Evolutionary conservation across 2,888 invertebrate species (phyloP).

Genomic region (Clepsis dumicolana): DNA sequence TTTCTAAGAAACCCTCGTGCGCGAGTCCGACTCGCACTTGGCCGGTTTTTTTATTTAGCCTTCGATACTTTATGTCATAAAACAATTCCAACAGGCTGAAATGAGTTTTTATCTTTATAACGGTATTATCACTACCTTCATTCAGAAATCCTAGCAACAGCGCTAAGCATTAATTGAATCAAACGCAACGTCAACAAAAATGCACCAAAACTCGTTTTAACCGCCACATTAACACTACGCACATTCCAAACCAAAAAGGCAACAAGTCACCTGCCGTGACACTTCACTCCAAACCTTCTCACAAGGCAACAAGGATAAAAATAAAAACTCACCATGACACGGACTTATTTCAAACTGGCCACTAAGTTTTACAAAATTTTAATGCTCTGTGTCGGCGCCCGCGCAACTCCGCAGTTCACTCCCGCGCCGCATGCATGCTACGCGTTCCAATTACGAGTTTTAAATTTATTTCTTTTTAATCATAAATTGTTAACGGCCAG

Average conservation of each 20-base stretch:
- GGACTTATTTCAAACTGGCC: background rate
- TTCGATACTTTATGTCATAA: no score
- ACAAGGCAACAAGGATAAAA: background rate
- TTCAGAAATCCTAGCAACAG: no score
- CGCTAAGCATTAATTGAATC: background rate
- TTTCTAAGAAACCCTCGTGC: no score
- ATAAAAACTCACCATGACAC: background rate
- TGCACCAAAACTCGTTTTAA: background rate
- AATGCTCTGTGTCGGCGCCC: conserved; percentile 35
- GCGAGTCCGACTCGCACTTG: no score
- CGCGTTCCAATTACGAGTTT: conserved; percentile 25
- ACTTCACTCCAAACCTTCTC: background rate
- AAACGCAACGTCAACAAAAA: background rate
- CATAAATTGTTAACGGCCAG: conserved; percentile 22
- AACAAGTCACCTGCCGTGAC: background rate
- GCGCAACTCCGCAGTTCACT: conserved; percentile 37
- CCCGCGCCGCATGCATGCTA: conserved; percentile 26
- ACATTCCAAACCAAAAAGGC: background rate
- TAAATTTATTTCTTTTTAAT: background rate
- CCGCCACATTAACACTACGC: background rate
- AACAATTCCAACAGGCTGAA: no score
- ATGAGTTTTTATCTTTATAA: no score
- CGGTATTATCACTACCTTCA: no score
- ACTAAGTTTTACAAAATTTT: conserved; percentile 25
- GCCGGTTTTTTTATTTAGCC: no score